phyloP scores from a whole-genome alignment of 2,797 vertebrate genomes.

The Alauda arvensis region DNA sequence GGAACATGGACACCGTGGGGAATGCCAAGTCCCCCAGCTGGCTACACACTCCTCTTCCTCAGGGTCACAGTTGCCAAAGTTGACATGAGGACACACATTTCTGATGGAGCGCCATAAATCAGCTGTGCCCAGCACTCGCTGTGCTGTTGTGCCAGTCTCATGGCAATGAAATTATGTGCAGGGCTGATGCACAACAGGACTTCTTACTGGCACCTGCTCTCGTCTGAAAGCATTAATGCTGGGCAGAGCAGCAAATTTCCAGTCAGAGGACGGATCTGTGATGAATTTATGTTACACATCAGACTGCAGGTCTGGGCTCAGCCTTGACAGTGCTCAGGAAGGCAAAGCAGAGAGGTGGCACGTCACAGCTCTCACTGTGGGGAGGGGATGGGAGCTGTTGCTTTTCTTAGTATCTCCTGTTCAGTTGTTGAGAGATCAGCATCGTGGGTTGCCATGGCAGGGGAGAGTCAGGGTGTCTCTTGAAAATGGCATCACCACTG shows the following conservation, averaged over 20 bases:
- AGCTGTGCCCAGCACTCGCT: neutral
- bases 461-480: neutral
- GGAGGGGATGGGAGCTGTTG: neutral
- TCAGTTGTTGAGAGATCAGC: constrained; percentile 15
- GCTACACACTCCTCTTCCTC: neutral
- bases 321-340: neutral
- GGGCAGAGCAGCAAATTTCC: constrained; percentile 26
- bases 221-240: neutral
- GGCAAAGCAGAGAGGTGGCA: neutral
- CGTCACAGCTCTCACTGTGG: neutral
- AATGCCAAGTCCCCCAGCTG: neutral
- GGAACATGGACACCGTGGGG: neutral
- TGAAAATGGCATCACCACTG: neutral
- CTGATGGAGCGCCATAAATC: neutral
- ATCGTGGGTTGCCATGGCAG: neutral
- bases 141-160: neutral
- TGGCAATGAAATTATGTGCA: neutral
- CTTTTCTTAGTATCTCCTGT: neutral
- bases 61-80: neutral
- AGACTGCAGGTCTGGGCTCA: neutral
- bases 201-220: constrained; percentile 24
- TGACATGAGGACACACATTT: neutral
- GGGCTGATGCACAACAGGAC: constrained; percentile 2
- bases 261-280: neutral
- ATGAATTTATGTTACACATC: neutral